A percentile compares a stretch with the other conserved stretches of the same genome.
phyloP scores from a whole-genome alignment of 37 sponge, comb jelly and placozoan genomes.

The Cliona cf. orientalis region DNA sequence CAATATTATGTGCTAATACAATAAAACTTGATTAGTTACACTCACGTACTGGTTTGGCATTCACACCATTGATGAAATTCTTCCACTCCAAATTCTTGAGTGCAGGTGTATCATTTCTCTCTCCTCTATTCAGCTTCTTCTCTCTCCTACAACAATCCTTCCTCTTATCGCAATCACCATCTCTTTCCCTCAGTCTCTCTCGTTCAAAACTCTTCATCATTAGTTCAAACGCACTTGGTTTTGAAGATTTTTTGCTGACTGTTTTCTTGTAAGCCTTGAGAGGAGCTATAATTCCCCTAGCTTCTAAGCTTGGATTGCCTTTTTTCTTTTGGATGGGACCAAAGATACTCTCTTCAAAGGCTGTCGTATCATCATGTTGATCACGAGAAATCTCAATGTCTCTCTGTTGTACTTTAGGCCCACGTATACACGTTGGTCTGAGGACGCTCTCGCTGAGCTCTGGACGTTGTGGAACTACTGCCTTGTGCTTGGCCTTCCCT shows the following conservation, averaged over 20 bases:
- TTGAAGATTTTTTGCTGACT: not conserved
- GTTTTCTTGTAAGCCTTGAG: not conserved
- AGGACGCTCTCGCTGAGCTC: not conserved
- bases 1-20: too few relatives aligned
- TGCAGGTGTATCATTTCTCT: not conserved
- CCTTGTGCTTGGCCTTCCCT: not conserved
- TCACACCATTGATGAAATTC: too few relatives aligned
- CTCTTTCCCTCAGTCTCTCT: too few relatives aligned
- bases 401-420: not conserved
- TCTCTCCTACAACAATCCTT: not conserved
- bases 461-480: not conserved
- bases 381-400: not conserved
- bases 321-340: not conserved
- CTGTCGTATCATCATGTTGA: not conserved
- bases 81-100: not conserved
- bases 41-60: too few relatives aligned
- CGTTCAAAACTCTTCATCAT: not conserved
- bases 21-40: too few relatives aligned
- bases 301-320: too few relatives aligned
- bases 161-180: not conserved
- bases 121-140: not conserved
- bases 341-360: conserved; percentile 3
- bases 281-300: too few relatives aligned
- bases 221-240: not conserved
- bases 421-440: not conserved